These are phyloP conservation scores for Todiramphus saurophagus DNA, from an alignment of 2,113 vertebrate genomes.

Conservation along the genomic window DNA sequence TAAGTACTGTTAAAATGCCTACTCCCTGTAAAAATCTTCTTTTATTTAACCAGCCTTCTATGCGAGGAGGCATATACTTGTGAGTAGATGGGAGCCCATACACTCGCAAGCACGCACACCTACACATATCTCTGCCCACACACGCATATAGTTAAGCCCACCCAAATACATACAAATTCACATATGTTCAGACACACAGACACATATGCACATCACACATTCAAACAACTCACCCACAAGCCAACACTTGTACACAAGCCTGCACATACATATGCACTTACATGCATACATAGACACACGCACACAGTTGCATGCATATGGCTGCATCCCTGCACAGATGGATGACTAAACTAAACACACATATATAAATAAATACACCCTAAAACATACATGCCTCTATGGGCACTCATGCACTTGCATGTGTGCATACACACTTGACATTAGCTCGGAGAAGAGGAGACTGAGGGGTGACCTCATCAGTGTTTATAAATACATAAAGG, in stretches of 20 bases:
- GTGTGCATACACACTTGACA: too few relatives aligned
- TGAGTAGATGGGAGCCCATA: background rate
- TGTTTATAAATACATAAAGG: too few relatives aligned
- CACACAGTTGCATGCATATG: background rate
- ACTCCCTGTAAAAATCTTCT: background rate
- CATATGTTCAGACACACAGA: background rate
- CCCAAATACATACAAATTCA: fast-evolving
- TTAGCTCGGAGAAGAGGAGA: too few relatives aligned
- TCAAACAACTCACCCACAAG: background rate
- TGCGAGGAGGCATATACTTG: background rate
- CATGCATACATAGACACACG: background rate
- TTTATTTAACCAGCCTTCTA: background rate
- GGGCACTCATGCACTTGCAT: background rate
- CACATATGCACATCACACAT: background rate
- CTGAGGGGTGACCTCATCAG: too few relatives aligned
- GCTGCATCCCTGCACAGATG: fast-evolving
- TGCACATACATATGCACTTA: fast-evolving
- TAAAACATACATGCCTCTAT: background rate
- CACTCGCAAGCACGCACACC: background rate
- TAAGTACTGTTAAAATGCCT: background rate
- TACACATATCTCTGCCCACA: background rate
- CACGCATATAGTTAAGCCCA: background rate
- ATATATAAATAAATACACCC: background rate
- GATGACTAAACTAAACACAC: background rate
- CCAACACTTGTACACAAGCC: background rate